Evolutionary conservation across 2,797 vertebrate genomes (phyloP).

Genomic region (Sandelia bainsii): DNA sequence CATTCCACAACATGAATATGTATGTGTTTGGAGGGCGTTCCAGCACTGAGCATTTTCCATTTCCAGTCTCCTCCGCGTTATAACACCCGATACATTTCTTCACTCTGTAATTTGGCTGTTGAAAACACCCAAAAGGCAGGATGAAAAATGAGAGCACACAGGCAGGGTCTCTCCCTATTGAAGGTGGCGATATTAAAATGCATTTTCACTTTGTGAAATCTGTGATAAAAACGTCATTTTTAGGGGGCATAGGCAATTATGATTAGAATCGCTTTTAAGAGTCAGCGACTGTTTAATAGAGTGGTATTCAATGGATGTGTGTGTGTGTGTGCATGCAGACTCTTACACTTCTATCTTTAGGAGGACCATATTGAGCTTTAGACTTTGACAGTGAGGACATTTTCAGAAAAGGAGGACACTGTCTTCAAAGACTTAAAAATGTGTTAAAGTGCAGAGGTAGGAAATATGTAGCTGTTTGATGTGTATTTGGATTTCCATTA

Average conservation of each 20-base stretch:
- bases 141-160: conserved; percentile 60
- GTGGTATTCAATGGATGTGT: not conserved
- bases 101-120: conserved; percentile 69
- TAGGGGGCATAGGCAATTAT: conserved; percentile 53
- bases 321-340: not conserved
- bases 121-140: conserved; percentile 67
- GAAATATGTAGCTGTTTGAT: conserved; percentile 15
- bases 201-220: conserved; percentile 52
- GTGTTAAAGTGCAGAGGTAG: not conserved
- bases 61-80: conserved; percentile 65
- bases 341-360: not conserved
- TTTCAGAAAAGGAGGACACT: conserved; percentile 6
- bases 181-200: conserved; percentile 64
- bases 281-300: conserved; percentile 43
- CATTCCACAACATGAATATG: conserved; percentile 65
- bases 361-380: conserved; percentile 1
- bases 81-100: conserved; percentile 67
- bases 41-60: conserved; percentile 53
- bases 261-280: conserved; percentile 45
- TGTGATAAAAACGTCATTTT: conserved; percentile 64
- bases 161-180: conserved; percentile 11
- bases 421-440: not conserved
- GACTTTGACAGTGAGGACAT: conserved; percentile 1
- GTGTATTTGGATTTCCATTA: conserved; percentile 18
- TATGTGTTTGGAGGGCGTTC: conserved; percentile 61